Conservation (phyloP, 2,888 invertebrate species). For the Noctua comes region DNA sequence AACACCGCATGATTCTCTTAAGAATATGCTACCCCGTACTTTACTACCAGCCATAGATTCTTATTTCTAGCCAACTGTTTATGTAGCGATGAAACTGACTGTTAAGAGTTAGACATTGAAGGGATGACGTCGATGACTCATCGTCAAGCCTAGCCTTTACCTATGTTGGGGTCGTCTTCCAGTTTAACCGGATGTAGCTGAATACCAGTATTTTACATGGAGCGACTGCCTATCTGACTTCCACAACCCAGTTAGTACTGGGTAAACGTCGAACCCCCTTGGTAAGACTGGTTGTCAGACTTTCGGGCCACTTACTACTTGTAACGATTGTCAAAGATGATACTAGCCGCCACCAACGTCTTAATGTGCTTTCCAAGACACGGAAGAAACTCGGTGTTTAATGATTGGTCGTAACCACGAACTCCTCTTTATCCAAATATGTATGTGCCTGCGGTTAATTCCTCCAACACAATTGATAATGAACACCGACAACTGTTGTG, state of each 20-base stretch:
- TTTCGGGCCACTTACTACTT: no score
- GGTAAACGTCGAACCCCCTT: no score
- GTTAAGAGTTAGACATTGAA: background rate
- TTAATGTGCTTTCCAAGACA: background rate
- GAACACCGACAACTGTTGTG: constrained; percentile 11
- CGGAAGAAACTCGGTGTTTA: background rate
- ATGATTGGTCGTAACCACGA: background rate
- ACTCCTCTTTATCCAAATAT: background rate
- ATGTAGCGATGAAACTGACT: background rate
- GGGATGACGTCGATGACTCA: background rate
- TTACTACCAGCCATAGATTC: background rate
- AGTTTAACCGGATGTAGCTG: no score
- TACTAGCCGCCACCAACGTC: background rate
- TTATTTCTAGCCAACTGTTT: background rate
- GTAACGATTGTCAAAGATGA: no score
- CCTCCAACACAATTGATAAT: constrained; percentile 23
- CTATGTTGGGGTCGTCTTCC: no score
- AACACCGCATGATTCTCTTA: constrained; percentile 12
- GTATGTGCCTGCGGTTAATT: background rate
- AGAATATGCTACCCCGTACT: background rate
- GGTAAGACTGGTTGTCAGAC: no score
- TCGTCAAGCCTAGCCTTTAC: background rate
- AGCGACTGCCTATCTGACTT: no score
- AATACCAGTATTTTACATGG: no score
- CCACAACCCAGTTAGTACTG: no score